Base-by-base conservation (phyloP, 2,797 vertebrate genomes). In the Gobio occitaniae region DNA sequence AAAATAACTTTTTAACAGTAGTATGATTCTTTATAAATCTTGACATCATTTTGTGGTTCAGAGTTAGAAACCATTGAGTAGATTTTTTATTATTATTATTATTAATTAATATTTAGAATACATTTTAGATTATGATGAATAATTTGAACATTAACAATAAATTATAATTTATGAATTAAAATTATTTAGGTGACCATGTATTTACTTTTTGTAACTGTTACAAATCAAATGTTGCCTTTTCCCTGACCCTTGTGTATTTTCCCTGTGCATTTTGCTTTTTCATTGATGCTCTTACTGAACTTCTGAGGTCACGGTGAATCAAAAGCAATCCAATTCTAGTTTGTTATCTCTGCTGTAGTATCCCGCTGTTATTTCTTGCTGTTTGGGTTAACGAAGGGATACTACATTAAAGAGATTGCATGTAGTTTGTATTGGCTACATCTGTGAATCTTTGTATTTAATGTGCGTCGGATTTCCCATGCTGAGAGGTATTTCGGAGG, bases 401-500 rank as follows among this genome's bases (percentile, higher is more conserved):
- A 70, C 38, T 63, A 38, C 83, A 78, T 63, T 61, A 78, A 50
- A 84, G 76, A 84, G 76, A 84, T 41, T 56, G 63, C 48, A 11
- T 82, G 78, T 56, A 77, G 78, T 77, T 77, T 81, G 69, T 47
- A 78, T 63, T 75, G 65, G 52, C 32, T 69, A 72, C 66, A 75
- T 71, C 50, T 48, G 56, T 36, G 74, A 8, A 56, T 69, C 78
- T 77, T 54, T 83, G 78, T 61, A 50, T 72, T 71, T 80, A 32
- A 25, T 47, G 21, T 72, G 71, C 63, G 38, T 66, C 36, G 54
- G 65, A 63, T 78, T 61, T 65, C 82, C 66, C 82, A 52, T 68
- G 74, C 82, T 82, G 75, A 77, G 74, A 84, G 44, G 78, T 77
- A 70, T 86, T 79, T 83, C 47, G 6, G 16, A 76, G 61, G 79